Conservation (phyloP, 2,113 vertebrate genomes). For the Rhinoderma darwinii region DNA sequence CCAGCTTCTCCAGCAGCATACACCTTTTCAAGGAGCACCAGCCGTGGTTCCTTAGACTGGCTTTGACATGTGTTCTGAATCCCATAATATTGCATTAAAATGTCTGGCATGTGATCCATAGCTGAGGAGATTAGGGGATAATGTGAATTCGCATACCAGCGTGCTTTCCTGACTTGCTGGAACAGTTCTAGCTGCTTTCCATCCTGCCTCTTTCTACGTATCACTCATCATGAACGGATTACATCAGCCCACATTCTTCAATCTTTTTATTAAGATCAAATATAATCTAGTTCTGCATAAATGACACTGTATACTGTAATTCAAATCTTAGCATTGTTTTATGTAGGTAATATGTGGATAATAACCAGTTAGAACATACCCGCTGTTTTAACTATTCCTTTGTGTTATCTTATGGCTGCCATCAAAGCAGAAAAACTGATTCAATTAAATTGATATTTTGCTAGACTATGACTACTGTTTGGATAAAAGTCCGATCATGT, state of each 20-base stretch:
- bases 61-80: constrained; percentile 39
- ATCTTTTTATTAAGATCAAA: background rate
- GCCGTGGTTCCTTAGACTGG: background rate
- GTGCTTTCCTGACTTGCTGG: constrained; percentile 9
- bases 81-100: constrained; percentile 27
- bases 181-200: background rate
- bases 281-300: background rate
- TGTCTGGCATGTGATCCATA: constrained; percentile 19
- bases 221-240: constrained; percentile 21
- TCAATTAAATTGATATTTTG: background rate
- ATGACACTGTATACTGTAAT: background rate
- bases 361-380: background rate
- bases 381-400: background rate
- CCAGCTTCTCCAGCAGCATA: background rate
- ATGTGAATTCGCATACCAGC: constrained; percentile 19
- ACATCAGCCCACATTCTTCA: background rate
- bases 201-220: background rate
- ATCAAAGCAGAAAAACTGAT: background rate
- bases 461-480: background rate
- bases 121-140: constrained; percentile 33
- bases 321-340: background rate
- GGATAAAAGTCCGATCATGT: background rate
- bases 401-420: background rate
- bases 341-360: background rate
- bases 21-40: background rate